Evolutionary conservation across 2,797 vertebrate species (phyloP), one percentile per base, ranked within the genome.

Genomic region (Uromys caudimaculatus): DNA sequence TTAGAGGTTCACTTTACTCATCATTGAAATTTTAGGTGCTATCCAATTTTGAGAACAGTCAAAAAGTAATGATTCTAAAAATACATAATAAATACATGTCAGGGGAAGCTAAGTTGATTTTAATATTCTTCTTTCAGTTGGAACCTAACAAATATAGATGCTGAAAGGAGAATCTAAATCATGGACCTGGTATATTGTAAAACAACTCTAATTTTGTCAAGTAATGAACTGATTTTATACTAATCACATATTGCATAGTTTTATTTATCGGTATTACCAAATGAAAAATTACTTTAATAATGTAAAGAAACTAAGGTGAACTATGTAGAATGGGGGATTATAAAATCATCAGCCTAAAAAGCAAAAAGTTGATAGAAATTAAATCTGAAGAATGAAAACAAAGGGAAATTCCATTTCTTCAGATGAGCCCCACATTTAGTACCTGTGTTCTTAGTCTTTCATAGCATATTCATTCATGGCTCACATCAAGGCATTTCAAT

Each of bases 401-500:
- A 62, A 67, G 29, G 10, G 8, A 85, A 86, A 9, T 21, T 95
- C 35, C 38, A 50, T 95, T 90, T 97, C 29, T 95, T 95, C 81
- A 89, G 86, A 79, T 29, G 75, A 93, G 44, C 47, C 23, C 12
- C 38, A 79, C 38, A 7, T 23, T 88, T 71, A 76, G 19, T 69
- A 19, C 35, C 12, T 6, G 85, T 54, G 41, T 21, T 44, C 41
- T 90, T 92, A 56, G 92, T 82, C 60, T 92, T 91, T 91, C 38
- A 19, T 21, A 95, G 12, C 41, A 35, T 56, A 71, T 92, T 97
- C 69, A 93, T 44, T 44, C 44, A n/a, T 47, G 32, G 67, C 94
- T 92, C 58, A 69, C 77, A 94, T 32, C 69, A 95, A 93, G 56
- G 24, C 85, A 93, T 97, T 97, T 96, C 88, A 94, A 92, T 97